phyloP scores from a whole-genome alignment of 1,140 invertebrate genomes.

The Drosophila kurseongensis region DNA sequence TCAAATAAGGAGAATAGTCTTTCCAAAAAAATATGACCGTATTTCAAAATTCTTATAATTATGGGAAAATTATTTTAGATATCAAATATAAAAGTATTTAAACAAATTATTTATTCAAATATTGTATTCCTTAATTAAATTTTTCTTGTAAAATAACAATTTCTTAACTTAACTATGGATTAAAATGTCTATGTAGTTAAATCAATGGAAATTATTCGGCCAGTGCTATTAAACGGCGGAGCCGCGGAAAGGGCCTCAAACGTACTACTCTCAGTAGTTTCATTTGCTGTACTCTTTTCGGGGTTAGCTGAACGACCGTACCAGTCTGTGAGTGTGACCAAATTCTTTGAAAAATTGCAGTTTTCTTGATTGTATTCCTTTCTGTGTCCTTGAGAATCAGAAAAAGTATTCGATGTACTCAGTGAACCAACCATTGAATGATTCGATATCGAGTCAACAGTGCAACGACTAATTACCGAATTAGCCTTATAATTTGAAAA shows the following conservation, averaged over 20 bases:
- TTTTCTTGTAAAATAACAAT: conserved; percentile 74
- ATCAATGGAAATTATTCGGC: conserved; percentile 80
- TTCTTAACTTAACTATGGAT: conserved; percentile 25
- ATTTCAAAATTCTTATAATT: neutral
- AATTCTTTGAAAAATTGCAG: conserved; percentile 65
- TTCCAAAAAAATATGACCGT: neutral
- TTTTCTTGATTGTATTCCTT: conserved; percentile 77
- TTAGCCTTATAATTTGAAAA: conserved; percentile 81
- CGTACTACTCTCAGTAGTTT: conserved; percentile 39
- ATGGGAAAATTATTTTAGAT: neutral
- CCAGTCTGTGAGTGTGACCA: conserved; percentile 59
- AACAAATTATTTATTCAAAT: conserved; percentile 44
- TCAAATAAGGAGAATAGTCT: neutral
- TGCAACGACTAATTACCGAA: conserved; percentile 59
- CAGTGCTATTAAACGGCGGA: conserved; percentile 54
- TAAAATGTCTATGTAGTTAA: conserved; percentile 71
- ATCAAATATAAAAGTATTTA: conserved; percentile 43
- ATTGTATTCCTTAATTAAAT: conserved; percentile 26
- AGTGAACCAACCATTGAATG: conserved; percentile 41
- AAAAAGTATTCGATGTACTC: conserved; percentile 47
- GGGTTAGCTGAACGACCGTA: conserved; percentile 51
- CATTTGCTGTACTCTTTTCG: conserved; percentile 49
- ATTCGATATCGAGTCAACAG: conserved; percentile 52
- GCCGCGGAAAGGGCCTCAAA: conserved; percentile 54
- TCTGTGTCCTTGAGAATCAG: conserved; percentile 41